A percentile compares a stretch with the other conserved stretches of the same genome.
phyloP scores from a whole-genome alignment of 2,888 invertebrate genomes.

The Geophilus truncorum region DNA sequence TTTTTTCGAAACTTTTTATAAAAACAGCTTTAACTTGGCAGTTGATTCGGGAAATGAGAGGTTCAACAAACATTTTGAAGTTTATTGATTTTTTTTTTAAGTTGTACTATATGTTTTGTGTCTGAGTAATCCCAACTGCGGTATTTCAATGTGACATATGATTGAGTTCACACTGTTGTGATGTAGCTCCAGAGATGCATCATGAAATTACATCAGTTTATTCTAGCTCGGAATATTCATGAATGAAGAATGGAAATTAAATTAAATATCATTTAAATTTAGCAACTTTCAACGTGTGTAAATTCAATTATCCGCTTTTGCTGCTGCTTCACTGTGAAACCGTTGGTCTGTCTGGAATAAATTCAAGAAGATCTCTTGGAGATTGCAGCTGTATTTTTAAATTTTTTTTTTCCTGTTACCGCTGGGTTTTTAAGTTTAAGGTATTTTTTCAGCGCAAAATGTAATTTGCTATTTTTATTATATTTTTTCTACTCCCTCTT shows the following conservation, averaged over 20 bases:
- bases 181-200: neutral
- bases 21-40: neutral
- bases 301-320: too few relatives aligned
- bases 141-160: neutral
- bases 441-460: too few relatives aligned
- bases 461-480: neutral
- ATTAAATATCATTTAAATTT: neutral
- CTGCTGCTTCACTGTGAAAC: too few relatives aligned
- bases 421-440: too few relatives aligned
- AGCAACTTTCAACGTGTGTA: too few relatives aligned
- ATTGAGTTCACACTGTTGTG: neutral
- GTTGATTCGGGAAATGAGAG: neutral
- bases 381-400: neutral
- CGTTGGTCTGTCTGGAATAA: too few relatives aligned
- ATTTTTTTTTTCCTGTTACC: neutral
- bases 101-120: neutral
- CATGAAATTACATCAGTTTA: neutral
- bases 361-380: neutral
- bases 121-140: neutral
- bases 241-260: neutral
- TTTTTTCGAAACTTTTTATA: too few relatives aligned
- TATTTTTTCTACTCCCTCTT: neutral
- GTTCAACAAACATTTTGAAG: neutral
- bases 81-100: neutral
- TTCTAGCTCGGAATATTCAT: neutral